Evolutionary conservation across 2,113 vertebrate genomes (phyloP).

Genomic region (Colius striatus): DNA sequence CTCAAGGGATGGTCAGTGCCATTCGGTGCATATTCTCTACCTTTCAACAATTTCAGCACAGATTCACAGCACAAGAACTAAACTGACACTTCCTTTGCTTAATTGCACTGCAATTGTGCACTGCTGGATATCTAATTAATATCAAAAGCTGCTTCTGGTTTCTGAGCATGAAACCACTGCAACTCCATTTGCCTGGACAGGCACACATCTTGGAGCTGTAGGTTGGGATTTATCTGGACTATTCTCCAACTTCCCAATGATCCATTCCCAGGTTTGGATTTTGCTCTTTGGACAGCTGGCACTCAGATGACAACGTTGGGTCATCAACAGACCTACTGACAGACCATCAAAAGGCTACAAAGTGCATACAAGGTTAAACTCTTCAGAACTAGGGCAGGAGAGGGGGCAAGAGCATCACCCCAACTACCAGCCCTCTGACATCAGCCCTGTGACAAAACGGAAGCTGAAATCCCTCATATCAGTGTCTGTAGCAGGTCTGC

Average conservation of each 20-base stretch:
- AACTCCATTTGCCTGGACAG: not conserved
- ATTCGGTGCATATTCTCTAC: fast-evolving
- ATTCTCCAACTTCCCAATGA: not conserved
- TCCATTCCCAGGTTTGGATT: not conserved
- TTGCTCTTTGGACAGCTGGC: not conserved
- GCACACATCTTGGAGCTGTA: not conserved
- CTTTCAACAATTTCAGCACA: not conserved
- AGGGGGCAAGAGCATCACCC: not conserved
- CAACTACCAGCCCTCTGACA: not conserved
- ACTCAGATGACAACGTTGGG: not conserved
- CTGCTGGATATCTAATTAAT: not conserved
- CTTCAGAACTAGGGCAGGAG: not conserved
- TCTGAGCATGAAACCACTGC: not conserved
- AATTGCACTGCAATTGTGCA: not conserved
- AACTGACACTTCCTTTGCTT: not conserved
- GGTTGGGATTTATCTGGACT: not conserved
- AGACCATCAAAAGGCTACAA: not conserved
- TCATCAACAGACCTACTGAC: not conserved
- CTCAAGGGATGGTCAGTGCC: too few species aligned
- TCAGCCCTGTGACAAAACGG: not conserved
- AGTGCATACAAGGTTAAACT: not conserved
- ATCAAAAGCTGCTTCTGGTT: not conserved
- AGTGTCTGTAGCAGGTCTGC: not conserved
- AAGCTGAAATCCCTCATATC: not conserved
- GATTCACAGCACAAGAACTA: not conserved